Conservation (phyloP, 2,797 vertebrate genomes). For the Staurois parvus region DNA sequence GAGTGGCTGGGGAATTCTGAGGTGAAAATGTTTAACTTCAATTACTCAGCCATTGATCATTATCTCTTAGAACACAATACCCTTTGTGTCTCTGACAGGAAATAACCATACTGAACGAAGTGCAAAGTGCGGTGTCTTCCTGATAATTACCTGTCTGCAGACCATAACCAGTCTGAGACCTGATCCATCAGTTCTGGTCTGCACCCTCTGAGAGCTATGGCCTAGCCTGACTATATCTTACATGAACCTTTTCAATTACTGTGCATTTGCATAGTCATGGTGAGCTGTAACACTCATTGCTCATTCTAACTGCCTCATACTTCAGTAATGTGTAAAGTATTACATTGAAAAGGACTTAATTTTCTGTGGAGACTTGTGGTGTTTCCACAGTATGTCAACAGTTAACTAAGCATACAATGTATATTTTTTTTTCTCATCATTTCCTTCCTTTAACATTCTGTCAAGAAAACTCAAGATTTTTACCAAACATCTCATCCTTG, state of each 20-base stretch:
- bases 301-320: background rate
- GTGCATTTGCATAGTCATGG: background rate
- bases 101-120: background rate
- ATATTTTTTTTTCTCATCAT: background rate
- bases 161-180: background rate
- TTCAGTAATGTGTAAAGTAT: conserved; percentile 1
- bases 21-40: background rate
- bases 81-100: background rate
- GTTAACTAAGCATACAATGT: background rate
- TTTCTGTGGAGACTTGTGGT: background rate
- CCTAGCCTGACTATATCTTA: background rate
- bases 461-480: too few relatives aligned
- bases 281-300: background rate
- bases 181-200: background rate
- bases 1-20: too few relatives aligned
- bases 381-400: background rate
- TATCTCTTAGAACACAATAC: conserved; percentile 4
- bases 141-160: conserved; percentile 11
- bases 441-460: too few relatives aligned
- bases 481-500: too few relatives aligned
- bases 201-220: background rate
- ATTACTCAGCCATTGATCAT: background rate
- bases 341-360: conserved; percentile 6
- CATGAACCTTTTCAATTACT: conserved; percentile 11
- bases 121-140: background rate